Base-by-base conservation (phyloP, 2,113 vertebrate species). In the Machaerirhynchus nigripectus region DNA sequence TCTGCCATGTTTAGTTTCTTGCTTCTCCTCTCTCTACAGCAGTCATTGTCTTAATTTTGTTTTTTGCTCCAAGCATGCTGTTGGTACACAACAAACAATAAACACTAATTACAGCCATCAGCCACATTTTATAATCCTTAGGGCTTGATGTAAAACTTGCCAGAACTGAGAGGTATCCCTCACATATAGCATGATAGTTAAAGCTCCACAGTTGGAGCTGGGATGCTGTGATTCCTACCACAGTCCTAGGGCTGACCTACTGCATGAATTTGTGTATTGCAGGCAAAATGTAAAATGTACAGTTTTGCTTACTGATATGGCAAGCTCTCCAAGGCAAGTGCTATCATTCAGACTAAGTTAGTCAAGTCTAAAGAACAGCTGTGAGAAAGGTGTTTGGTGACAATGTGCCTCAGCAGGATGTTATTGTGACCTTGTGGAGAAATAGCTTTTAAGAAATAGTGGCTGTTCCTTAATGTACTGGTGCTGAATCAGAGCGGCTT, bases 21-120 rank as follows among this genome's bases (percentile, higher is more conserved):
- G 12, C 33, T 30, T 82, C 28, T 40, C 23, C 18, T 83, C 52
- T 84, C 55, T 87, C 46, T 84, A 46, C 44, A 82, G 28, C 46
- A 82, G 70, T 27, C n/a, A 52, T 71, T 68, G 60, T 84, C 61
- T 88, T 90, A 47, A 70, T 90, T 87, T 91, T 93, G 20, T 7
- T 73, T 94, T 89, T 91, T 80, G 33, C 61, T 94, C 47, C 4
- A 4, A 90, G 75, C 78, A 77, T 90, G 84, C 84, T 95, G 84
- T 90, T 93, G 87, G 63, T 88, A 90, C 68, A 88, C 30, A 90
- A 61, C 57, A 91, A 85, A 89, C 44, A 89, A 78, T 87, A 92
- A 92, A 69, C 65, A 40, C 82, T 90, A 89, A 87, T 94, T 67
- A 73, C 71, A 86, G 46, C 77, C 90, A 85, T 89, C 57, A 90